phyloP scores from a whole-genome alignment of 2,888 invertebrate species.

The Pandemis cinnamomeana region DNA sequence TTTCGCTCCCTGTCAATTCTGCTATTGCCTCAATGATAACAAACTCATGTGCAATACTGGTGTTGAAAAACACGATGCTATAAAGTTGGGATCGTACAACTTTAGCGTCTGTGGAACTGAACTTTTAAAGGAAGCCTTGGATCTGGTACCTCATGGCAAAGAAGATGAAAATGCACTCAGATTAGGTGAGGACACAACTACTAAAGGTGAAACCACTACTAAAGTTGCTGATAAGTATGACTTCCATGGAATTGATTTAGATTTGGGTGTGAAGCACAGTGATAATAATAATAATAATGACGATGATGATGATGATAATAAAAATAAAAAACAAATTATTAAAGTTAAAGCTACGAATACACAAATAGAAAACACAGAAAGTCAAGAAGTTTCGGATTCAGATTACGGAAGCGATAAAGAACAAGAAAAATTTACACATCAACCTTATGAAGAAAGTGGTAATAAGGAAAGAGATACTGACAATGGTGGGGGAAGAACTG shows the following conservation, averaged over 20 bases:
- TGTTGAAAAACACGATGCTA: slow-evolving; percentile 44
- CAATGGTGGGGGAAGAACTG: neutral
- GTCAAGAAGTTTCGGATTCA: neutral
- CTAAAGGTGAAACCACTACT: neutral
- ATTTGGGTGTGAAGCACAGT: neutral
- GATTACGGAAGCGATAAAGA: neutral
- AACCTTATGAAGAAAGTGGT: neutral
- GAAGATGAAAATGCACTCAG: slow-evolving; percentile 43
- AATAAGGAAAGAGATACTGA: neutral
- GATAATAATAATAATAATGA: neutral
- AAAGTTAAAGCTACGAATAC: neutral
- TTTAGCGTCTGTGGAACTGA: slow-evolving; percentile 62
- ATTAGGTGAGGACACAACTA: slow-evolving; percentile 16
- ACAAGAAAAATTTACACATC: neutral
- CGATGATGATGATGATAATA: neutral
- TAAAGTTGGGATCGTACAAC: slow-evolving; percentile 58
- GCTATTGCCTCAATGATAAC: slow-evolving; percentile 63
- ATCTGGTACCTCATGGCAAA: slow-evolving; percentile 50
- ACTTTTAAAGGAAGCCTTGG: slow-evolving; percentile 55
- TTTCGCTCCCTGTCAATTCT: slow-evolving; percentile 67
- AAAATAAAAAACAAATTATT: neutral
- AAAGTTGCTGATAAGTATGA: neutral
- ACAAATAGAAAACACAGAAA: neutral
- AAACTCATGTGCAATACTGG: slow-evolving; percentile 67
- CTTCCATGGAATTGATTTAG: neutral